Evolutionary conservation across 2,797 vertebrate genomes (phyloP), one percentile per base, ranked within the genome.

Genomic region (Cryptoblepharus egeriae): DNA sequence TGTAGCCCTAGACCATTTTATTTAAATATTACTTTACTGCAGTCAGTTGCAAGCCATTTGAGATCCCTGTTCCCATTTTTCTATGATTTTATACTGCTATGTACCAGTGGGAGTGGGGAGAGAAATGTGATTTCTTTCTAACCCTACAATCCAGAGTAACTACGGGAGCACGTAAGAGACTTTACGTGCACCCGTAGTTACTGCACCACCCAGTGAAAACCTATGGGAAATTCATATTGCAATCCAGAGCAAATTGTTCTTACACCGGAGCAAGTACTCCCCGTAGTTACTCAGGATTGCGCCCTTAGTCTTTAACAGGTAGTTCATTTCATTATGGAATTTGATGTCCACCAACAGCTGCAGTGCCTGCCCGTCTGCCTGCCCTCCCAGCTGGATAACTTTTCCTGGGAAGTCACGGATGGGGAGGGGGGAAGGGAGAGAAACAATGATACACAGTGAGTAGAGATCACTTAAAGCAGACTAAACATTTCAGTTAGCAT

Each of bases 401-500:
- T 70, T 82, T 81, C 84, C 85, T 88, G 88, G 85, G 83, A 52
- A 92, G 88, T 70, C 82, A 89, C 76, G 63, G 26, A 20, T 88
- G 72, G 89, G 83, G 60, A 71, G 75, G 91, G 85, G n/a, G 67
- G 74, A 85, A 79, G 89, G 91, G 78, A 69, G 32, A 42, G 55
- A 90, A 81, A 83, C 82, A 93, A 84, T 79, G 57, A 90, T 77
- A 92, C 26, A 52, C 73, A 86, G 58, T 32, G 76, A 88, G 81
- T 30, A 67, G 7, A 30, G 52, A 75, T 87, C 87, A 70, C 80
- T 74, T 80, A 45, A 89, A 68, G 89, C 82, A 93, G 91, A 92
- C 92, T 92, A 94, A 94, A 95, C 92, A 94, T 90, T 93, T 84
- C 45, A 83, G 90, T 90, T 71, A 87, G 76, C 88, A 84, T 82